Conservation (phyloP, 2,797 vertebrate genomes). For the Loriculus beryllinus region DNA sequence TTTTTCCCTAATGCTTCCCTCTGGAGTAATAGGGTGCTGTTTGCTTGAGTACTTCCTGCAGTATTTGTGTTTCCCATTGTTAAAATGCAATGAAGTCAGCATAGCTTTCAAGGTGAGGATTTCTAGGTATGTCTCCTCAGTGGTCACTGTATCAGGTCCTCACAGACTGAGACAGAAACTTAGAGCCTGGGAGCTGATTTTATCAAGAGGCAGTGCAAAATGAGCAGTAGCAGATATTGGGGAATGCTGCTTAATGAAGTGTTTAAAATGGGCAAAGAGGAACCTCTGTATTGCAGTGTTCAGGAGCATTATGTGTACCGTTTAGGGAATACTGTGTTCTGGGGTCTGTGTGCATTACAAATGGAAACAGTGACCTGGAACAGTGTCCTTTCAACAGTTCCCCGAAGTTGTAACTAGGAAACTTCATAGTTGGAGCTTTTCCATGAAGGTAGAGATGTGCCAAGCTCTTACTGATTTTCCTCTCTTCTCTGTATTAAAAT, state of each 20-base stretch:
- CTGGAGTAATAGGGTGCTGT: neutral
- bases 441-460: neutral
- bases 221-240: neutral
- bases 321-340: neutral
- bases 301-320: neutral
- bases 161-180: neutral
- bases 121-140: neutral
- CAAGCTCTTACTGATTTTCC: neutral
- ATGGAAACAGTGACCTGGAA: neutral
- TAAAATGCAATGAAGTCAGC: slow-evolving; percentile 23
- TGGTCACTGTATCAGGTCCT: neutral
- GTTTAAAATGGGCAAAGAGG: neutral
- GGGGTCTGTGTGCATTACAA: neutral
- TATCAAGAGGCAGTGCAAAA: neutral
- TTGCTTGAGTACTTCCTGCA: slow-evolving; percentile 16
- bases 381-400: neutral
- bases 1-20: neutral
- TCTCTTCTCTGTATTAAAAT: neutral
- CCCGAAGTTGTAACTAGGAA: neutral
- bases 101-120: slow-evolving; percentile 25
- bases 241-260: neutral
- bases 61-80: slow-evolving; percentile 18
- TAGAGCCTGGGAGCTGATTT: neutral
- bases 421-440: neutral
- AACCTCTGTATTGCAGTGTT: neutral